These are phyloP conservation scores for Xylocopa sonorina DNA, from an alignment of 1,140 invertebrate species.

Conservation along the genomic window DNA sequence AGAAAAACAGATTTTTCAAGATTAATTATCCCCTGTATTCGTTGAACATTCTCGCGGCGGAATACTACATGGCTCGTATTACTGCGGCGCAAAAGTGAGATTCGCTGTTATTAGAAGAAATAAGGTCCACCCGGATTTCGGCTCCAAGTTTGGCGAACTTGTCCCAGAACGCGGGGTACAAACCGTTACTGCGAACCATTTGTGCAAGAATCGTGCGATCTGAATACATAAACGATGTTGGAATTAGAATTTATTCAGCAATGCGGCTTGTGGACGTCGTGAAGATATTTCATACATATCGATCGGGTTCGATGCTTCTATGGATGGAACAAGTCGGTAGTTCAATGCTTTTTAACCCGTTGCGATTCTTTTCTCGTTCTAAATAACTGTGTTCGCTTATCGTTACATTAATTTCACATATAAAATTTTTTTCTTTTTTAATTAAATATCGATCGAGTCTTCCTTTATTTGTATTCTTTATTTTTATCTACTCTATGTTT, in stretches of 20 bases:
- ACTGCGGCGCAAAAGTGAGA: not conserved
- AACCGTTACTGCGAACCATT: constrained; percentile 58
- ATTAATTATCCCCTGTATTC: not conserved
- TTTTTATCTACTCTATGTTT: not conserved
- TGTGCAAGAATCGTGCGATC: constrained; percentile 43
- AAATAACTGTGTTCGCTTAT: not conserved
- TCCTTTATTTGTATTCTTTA: too few species aligned
- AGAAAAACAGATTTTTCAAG: too few species aligned
- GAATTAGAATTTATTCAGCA: constrained; percentile 58
- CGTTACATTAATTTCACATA: too few species aligned
- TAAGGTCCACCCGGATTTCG: constrained; percentile 16
- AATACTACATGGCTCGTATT: constrained; percentile 34
- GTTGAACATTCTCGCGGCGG: constrained; percentile 52
- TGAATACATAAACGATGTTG: constrained; percentile 50
- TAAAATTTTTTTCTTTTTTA: too few species aligned
- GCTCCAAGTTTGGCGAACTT: not conserved
- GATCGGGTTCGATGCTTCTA: constrained; percentile 8
- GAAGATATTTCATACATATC: constrained; percentile 34
- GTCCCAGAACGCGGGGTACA: not conserved
- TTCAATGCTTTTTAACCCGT: not conserved
- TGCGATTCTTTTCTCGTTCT: not conserved
- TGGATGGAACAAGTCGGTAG: not conserved
- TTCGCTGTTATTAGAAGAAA: constrained; percentile 26
- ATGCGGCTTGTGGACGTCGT: not conserved
- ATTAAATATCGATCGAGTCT: too few species aligned